phyloP scores from a whole-genome alignment of 92 coral and sea anemone species.

The Ricordea florida region DNA sequence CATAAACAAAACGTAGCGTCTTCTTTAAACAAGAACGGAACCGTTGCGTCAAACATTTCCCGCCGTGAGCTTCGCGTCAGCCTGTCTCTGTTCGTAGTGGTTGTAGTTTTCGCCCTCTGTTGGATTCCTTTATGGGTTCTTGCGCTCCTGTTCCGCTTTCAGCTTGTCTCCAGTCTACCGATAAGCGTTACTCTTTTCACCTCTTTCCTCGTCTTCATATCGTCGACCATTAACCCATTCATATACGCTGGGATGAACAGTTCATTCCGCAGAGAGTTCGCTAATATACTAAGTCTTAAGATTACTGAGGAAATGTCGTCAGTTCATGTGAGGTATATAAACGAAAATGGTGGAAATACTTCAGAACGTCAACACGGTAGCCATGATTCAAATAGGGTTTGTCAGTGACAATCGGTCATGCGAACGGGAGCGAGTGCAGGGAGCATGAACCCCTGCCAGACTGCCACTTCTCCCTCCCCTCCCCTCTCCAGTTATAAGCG shows the following conservation, averaged over 20 bases:
- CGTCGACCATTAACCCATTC: conserved; percentile 29
- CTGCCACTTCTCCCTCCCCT: too few species aligned
- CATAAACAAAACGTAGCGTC: conserved; percentile 17
- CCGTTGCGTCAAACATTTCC: conserved; percentile 2
- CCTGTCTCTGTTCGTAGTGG: conserved; percentile 25
- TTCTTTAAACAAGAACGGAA: conserved; percentile 5
- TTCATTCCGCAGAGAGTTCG: conserved; percentile 12
- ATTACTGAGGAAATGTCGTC: background rate
- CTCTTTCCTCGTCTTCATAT: conserved; percentile 22
- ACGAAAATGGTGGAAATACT: too few species aligned
- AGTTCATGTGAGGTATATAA: background rate
- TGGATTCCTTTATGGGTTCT: conserved; percentile 35
- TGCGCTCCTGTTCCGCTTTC: conserved; percentile 29
- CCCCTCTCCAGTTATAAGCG: too few species aligned
- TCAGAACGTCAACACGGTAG: too few species aligned
- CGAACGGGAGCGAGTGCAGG: too few species aligned
- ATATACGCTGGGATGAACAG: conserved; percentile 36
- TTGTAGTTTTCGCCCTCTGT: conserved; percentile 22
- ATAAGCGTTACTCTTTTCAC: conserved; percentile 6
- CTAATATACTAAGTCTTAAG: background rate
- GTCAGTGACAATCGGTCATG: too few species aligned
- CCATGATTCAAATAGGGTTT: too few species aligned
- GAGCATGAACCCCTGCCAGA: too few species aligned
- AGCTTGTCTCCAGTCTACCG: background rate
- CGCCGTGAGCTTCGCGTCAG: conserved; percentile 10